Base-by-base conservation (phyloP, 2,888 invertebrate genomes). In the Bombyx huttoni region DNA sequence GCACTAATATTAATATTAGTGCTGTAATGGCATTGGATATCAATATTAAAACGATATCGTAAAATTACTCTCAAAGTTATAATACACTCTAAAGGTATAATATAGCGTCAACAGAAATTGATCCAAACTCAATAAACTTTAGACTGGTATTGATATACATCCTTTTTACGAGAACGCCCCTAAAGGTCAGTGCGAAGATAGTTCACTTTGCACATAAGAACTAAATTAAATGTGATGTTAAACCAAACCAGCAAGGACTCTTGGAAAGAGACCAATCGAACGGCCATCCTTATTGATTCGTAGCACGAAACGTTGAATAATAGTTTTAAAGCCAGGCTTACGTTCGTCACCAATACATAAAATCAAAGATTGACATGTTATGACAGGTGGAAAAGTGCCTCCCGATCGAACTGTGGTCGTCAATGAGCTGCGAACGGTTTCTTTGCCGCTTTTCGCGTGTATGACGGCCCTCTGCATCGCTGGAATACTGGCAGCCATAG, bases 391-490 rank as follows among this genome's bases (percentile, higher is more conserved):
- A 8, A 94, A 97, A 89, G 94, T 97, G 57, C 98, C 98, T 33
- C 97, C 97, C 68, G 98, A 98, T 80, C 91, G 97, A 56, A 98
- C 98, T 10, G 95, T 97, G 72, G 94, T 98, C 50, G 92, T 94
- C 64, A 92, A 92, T 63, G 94, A 95, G 51, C 84, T 98, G 51
- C 90, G 97, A 55, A 96, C 95, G 8, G 95, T 98, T 12, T 96
- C 97, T 0, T 87, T 96, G 64, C 94, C 96, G 51, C 90, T 99
- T 56, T 98, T 98, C 78, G 93, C 98, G 56, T 95, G 96, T 70
- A 98, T 99, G 96, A 94, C 96, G 69, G 92, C 94, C 13, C 92
- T 98, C 61, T 96, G 98, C 55, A 91, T 94, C 60, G 90, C 96
- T 53, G 99, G 98, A 40, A 96, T 98, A 62, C 77, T 96, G 47